These are phyloP conservation scores for Lateolabrax maculatus DNA, from an alignment of 2,797 vertebrate species.

Conservation along the genomic window DNA sequence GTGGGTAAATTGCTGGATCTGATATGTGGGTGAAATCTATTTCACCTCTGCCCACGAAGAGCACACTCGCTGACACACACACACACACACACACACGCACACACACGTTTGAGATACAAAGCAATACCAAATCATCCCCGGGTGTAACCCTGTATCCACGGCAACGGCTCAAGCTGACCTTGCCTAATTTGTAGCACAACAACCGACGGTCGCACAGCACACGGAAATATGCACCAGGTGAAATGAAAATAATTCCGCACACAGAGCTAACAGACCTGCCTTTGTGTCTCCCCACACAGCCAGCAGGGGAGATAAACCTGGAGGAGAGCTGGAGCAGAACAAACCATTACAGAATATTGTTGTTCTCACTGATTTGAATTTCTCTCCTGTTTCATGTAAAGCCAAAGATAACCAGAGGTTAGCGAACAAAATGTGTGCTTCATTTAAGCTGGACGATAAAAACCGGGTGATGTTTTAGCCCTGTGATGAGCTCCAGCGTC, in stretches of 20 bases:
- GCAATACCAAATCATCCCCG: slow-evolving; percentile 46
- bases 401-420: slow-evolving; percentile 13
- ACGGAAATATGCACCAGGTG: slow-evolving; percentile 47
- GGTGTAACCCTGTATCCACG: slow-evolving; percentile 74
- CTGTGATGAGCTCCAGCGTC: slow-evolving; percentile 13
- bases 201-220: slow-evolving; percentile 23
- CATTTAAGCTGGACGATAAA: slow-evolving; percentile 16
- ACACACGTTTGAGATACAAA: slow-evolving; percentile 25
- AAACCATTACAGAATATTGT: neutral
- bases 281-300: slow-evolving; percentile 25
- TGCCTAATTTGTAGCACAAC: slow-evolving; percentile 73
- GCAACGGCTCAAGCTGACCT: slow-evolving; percentile 81
- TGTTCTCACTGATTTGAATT: neutral
- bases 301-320: slow-evolving; percentile 27
- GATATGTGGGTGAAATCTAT: slow-evolving; percentile 42
- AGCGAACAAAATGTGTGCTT: neutral
- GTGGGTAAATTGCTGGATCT: slow-evolving; percentile 27
- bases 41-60: slow-evolving; percentile 39
- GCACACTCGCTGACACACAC: slow-evolving; percentile 10
- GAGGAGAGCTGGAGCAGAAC: slow-evolving; percentile 39
- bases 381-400: neutral
- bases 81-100: slow-evolving; percentile 19
- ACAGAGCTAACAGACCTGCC: slow-evolving; percentile 32
- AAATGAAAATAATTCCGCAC: slow-evolving; percentile 45
- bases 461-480: slow-evolving; percentile 3